These are phyloP conservation scores for Cygnus atratus DNA, from an alignment of 2,113 vertebrate genomes.

Conservation along the genomic window DNA sequence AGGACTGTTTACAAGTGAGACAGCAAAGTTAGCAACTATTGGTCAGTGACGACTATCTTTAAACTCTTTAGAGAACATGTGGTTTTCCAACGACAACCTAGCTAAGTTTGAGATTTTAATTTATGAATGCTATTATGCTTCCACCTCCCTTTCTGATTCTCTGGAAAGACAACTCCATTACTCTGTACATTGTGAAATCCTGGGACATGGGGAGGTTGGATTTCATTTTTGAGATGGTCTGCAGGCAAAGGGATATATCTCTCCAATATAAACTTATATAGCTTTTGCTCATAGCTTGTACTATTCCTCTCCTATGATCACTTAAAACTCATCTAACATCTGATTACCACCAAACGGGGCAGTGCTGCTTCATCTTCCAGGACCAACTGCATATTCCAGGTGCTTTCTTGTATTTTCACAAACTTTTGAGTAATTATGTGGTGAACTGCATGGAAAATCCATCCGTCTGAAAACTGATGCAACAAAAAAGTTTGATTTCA, in stretches of 20 bases:
- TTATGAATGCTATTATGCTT: not conserved
- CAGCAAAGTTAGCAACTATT: not conserved
- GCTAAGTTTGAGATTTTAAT: not conserved
- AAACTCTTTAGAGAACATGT: not conserved
- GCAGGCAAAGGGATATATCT: not conserved
- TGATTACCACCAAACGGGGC: not conserved
- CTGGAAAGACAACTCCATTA: not conserved
- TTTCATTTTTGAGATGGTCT: not conserved
- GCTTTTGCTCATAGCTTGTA: not conserved
- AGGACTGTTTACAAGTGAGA: not conserved
- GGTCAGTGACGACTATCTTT: not conserved
- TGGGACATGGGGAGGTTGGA: not conserved
- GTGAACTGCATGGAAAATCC: not conserved
- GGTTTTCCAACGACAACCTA: not conserved
- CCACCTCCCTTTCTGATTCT: not conserved
- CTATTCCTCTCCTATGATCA: not conserved
- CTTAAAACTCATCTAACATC: not conserved
- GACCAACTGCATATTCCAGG: not conserved
- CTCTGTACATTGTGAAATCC: not conserved
- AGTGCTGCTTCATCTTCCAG: not conserved
- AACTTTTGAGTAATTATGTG: not conserved
- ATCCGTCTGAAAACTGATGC: not conserved
- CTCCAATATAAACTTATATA: not conserved
- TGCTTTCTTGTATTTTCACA: not conserved
- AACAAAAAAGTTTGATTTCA: not conserved